These are phyloP conservation scores for Teleiodes luculella DNA, from an alignment of 2,888 invertebrate genomes.

Conservation along the genomic window DNA sequence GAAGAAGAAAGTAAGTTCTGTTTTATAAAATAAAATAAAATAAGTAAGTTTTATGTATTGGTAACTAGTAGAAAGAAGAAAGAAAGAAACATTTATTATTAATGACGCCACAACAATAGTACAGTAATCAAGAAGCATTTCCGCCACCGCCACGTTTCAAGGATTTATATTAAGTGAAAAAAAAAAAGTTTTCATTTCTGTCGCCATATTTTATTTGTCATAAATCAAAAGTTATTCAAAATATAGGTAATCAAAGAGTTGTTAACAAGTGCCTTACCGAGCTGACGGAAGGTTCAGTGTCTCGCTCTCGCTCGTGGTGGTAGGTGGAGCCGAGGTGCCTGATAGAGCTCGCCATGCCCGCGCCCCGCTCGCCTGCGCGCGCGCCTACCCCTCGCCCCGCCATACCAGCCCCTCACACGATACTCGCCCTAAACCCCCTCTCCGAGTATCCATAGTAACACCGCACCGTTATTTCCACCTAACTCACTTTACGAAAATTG, in stretches of 20 bases:
- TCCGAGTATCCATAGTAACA: constrained; percentile 13
- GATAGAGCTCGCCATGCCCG: constrained; percentile 68
- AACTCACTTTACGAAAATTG: neutral
- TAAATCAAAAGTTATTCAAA: too few species aligned
- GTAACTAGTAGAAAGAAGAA: too few species aligned
- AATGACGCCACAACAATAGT: too few species aligned
- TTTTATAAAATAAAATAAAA: too few species aligned
- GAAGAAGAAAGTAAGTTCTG: too few species aligned
- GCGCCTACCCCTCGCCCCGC: constrained; percentile 6
- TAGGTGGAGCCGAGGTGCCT: constrained; percentile 60
- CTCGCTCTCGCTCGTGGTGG: constrained; percentile 65
- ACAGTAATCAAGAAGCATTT: too few species aligned
- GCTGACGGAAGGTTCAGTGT: constrained; percentile 33
- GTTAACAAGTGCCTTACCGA: neutral
- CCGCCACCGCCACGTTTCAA: too few species aligned
- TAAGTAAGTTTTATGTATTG: too few species aligned
- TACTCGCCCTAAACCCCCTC: constrained; percentile 24
- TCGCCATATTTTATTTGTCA: too few species aligned
- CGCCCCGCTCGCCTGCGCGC: constrained; percentile 15
- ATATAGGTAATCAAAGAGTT: too few species aligned
- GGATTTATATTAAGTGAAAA: too few species aligned
- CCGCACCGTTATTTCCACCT: neutral
- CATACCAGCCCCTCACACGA: neutral
- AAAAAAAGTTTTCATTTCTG: neutral
- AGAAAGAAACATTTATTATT: too few species aligned